These are phyloP conservation scores for Dicranocentrus wangi DNA, from an alignment of 2,888 invertebrate genomes.

Conservation along the genomic window DNA sequence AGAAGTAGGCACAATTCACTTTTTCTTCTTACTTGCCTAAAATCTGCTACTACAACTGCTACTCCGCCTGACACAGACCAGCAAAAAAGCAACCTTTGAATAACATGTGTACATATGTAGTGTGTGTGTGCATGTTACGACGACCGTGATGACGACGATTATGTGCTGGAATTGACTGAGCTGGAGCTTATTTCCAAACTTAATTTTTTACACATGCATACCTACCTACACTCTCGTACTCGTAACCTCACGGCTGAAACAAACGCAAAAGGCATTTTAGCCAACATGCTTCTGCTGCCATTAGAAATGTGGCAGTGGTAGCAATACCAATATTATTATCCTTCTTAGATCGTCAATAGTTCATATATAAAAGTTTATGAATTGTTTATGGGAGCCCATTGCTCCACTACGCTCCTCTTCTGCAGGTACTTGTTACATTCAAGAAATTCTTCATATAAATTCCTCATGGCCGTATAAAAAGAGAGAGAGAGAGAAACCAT, in stretches of 20 bases:
- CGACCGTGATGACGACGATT: too few relatives aligned
- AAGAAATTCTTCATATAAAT: background rate
- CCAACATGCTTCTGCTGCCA: background rate
- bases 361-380: background rate
- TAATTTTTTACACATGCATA: too few relatives aligned
- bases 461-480: too few relatives aligned
- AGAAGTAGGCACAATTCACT: constrained; percentile 14
- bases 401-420: background rate
- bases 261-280: too few relatives aligned
- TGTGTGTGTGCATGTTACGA: background rate
- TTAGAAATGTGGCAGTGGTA: background rate
- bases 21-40: background rate
- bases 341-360: background rate
- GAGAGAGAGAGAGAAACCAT: background rate
- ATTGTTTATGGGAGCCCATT: background rate
- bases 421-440: background rate
- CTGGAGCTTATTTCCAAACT: too few relatives aligned
- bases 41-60: background rate
- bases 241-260: too few relatives aligned
- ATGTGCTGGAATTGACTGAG: too few relatives aligned
- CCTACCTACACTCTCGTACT: too few relatives aligned
- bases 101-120: background rate
- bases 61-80: background rate
- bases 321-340: background rate
- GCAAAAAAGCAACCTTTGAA: background rate